Percentiles rank a stretch among this genome's conserved stretches.
Conservation (phyloP, 2,113 vertebrate genomes). For the Osmerus eperlanus region DNA sequence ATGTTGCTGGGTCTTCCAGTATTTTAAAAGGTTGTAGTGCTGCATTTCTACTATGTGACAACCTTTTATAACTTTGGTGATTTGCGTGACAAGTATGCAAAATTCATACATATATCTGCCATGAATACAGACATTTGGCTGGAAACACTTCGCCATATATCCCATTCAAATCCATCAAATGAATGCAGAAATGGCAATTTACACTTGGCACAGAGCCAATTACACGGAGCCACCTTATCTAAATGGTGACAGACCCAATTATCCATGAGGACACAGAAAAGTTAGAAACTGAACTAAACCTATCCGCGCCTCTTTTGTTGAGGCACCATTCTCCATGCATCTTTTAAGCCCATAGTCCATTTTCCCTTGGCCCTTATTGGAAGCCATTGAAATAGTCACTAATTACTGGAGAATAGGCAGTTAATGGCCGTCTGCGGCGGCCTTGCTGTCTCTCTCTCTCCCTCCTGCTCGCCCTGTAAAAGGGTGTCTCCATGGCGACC, state of each 20-base stretch:
- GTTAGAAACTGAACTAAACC: constrained; percentile 16
- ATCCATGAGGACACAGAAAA: constrained; percentile 10
- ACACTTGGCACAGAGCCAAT: no score
- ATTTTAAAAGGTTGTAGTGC: constrained; percentile 9
- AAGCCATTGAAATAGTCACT: constrained; percentile 65
- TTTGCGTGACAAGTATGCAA: neutral
- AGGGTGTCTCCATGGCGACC: constrained; percentile 69
- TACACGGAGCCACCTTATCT: no score
- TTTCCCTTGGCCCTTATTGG: constrained; percentile 50
- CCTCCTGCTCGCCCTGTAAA: constrained; percentile 27
- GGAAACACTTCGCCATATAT: constrained; percentile 25
- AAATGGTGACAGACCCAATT: constrained; percentile 22
- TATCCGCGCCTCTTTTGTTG: constrained; percentile 20
- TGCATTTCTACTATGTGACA: constrained; percentile 54
- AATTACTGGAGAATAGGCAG: constrained; percentile 68
- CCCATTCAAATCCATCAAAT: constrained; percentile 35
- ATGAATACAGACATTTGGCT: neutral
- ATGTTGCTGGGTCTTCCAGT: no score
- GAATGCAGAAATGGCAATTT: no score
- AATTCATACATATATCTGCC: no score
- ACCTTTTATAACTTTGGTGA: constrained; percentile 47
- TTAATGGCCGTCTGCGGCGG: constrained; percentile 64
- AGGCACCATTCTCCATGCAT: constrained; percentile 34
- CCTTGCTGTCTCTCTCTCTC: constrained; percentile 39
- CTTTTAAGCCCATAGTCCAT: constrained; percentile 35